phyloP scores from a whole-genome alignment of 2,113 vertebrate species.

The Psophia crepitans region DNA sequence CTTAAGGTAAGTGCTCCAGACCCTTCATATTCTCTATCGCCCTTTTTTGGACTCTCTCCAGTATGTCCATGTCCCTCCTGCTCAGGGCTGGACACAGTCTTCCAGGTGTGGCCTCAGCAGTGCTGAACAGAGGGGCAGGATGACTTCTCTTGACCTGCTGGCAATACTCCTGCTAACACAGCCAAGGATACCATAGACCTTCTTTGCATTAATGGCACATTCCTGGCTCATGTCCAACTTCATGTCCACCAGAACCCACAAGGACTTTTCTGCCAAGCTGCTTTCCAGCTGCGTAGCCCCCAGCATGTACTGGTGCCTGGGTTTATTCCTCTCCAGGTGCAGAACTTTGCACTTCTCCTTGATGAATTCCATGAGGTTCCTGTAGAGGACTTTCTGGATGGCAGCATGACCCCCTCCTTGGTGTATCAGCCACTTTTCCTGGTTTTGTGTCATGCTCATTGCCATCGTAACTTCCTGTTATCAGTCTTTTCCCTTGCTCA shows the following conservation, averaged over 20 bases:
- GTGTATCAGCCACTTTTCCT: not conserved
- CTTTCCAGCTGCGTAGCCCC: not conserved
- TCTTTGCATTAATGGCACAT: rapidly evolving
- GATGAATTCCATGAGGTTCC: not conserved
- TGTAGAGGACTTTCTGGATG: not conserved
- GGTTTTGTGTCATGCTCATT: not conserved
- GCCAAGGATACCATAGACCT: not conserved
- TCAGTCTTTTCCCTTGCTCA: not conserved
- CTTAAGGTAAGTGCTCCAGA: not conserved
- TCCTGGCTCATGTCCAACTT: not conserved
- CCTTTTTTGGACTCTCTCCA: not conserved
- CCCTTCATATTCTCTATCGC: not conserved
- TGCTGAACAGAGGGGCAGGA: not conserved
- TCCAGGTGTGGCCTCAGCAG: not conserved
- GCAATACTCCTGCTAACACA: not conserved
- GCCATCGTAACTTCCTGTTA: not conserved
- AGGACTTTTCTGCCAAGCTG: rapidly evolving
- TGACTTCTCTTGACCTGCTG: not conserved
- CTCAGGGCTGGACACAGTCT: not conserved
- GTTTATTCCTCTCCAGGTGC: not conserved
- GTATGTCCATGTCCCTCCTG: not conserved
- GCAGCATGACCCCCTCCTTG: not conserved
- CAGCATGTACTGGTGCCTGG: too few relatives aligned
- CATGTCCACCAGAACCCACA: not conserved
- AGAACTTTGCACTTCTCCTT: not conserved